These are phyloP conservation scores for Daubentonia madagascariensis DNA, from an alignment of 2,113 vertebrate genomes.

Conservation along the genomic window DNA sequence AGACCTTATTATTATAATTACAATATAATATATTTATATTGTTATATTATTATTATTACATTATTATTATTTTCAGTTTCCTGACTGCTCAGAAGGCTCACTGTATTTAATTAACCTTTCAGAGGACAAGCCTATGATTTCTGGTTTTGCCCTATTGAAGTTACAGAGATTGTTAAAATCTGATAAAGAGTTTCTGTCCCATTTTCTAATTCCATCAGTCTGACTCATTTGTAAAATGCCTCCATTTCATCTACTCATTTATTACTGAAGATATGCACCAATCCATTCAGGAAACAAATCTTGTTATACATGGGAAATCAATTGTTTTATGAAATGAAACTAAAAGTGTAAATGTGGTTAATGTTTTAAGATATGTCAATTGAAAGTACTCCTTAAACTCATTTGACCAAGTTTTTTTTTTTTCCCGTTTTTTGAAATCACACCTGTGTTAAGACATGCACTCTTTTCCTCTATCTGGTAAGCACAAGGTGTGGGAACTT, in stretches of 20 bases:
- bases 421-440: constrained; percentile 77
- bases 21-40: no score
- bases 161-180: constrained; percentile 3
- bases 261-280: constrained; percentile 31
- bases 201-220: constrained; percentile 61
- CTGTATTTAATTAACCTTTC: constrained; percentile 48
- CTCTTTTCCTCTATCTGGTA: constrained; percentile 82
- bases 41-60: not conserved
- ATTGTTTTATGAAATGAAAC: constrained; percentile 78
- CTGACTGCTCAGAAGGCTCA: not conserved
- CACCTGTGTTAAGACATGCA: constrained; percentile 82
- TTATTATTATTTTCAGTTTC: not conserved
- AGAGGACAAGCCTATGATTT: constrained; percentile 7
- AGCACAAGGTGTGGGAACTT: constrained; percentile 83
- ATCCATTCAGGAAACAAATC: constrained; percentile 68
- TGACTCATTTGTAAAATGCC: constrained; percentile 64
- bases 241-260: constrained; percentile 60
- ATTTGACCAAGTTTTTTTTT: constrained; percentile 77
- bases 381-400: constrained; percentile 80
- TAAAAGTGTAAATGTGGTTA: constrained; percentile 74
- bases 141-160: constrained; percentile 26
- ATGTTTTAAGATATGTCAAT: constrained; percentile 65
- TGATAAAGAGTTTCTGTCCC: constrained; percentile 23
- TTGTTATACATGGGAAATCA: constrained; percentile 66
- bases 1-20: not conserved